These are phyloP conservation scores for Diabrotica virgifera DNA, from an alignment of 1,140 invertebrate species.

Conservation along the genomic window DNA sequence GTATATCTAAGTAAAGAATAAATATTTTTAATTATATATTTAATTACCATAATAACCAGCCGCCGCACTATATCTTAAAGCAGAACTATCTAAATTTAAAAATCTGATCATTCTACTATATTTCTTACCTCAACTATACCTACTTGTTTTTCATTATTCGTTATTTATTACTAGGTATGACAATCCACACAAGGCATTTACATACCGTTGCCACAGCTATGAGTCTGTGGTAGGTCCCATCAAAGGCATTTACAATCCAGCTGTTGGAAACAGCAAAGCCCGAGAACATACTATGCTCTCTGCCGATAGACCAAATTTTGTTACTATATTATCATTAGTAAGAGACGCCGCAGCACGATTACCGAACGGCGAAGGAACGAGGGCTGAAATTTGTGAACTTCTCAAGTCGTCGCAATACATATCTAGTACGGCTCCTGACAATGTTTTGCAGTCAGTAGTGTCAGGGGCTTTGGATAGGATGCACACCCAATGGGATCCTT, in stretches of 20 bases:
- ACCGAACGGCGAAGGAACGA: slow-evolving; percentile 90
- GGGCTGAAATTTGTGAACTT: slow-evolving; percentile 83
- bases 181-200: slow-evolving; percentile 82
- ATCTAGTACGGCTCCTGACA: slow-evolving; percentile 67
- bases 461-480: slow-evolving; percentile 85
- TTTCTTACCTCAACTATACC: too few species aligned
- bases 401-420: slow-evolving; percentile 84
- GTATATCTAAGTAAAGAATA: too few species aligned
- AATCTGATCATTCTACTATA: too few species aligned
- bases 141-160: background rate
- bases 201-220: slow-evolving; percentile 72
- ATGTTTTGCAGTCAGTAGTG: slow-evolving; percentile 76
- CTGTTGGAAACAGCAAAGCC: slow-evolving; percentile 54
- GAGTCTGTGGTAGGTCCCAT: slow-evolving; percentile 86
- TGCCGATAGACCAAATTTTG: slow-evolving; percentile 82
- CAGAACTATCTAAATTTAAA: too few species aligned
- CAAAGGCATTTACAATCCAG: slow-evolving; percentile 77
- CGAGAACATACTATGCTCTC: slow-evolving; percentile 81
- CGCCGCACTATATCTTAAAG: too few species aligned
- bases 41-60: too few species aligned
- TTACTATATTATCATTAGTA: slow-evolving; percentile 86
- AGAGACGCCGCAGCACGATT: slow-evolving; percentile 88
- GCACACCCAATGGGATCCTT: slow-evolving; percentile 86
- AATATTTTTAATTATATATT: too few species aligned
- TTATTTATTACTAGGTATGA: slow-evolving; percentile 55